These are phyloP conservation scores for Apis florea DNA, from an alignment of 1,140 invertebrate genomes.

Conservation along the genomic window DNA sequence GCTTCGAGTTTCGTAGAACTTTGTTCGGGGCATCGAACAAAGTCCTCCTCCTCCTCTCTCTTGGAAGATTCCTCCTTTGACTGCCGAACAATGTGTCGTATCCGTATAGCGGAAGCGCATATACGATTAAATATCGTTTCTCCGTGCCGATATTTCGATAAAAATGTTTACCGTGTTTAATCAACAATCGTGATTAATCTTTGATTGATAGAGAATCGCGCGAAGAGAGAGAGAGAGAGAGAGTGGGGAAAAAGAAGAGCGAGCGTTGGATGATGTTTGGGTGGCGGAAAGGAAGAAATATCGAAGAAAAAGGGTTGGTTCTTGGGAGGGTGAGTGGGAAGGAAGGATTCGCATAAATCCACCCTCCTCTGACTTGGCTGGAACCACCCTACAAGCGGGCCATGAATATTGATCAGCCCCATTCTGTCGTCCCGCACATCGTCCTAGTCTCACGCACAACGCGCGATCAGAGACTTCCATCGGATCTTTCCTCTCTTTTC, in stretches of 20 bases:
- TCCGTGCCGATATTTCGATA: too few species aligned
- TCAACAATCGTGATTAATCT: too few species aligned
- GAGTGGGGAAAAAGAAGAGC: not conserved
- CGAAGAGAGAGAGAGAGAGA: not conserved
- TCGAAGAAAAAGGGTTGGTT: constrained; percentile 60
- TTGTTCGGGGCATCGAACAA: not conserved
- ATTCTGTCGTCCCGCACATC: constrained; percentile 57
- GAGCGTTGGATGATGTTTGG: constrained; percentile 6
- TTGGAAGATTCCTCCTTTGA: not conserved
- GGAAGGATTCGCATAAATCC: constrained; percentile 79
- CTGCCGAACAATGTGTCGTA: not conserved
- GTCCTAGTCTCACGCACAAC: constrained; percentile 52
- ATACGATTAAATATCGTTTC: too few species aligned
- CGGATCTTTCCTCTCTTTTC: not conserved
- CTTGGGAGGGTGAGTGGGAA: constrained; percentile 68
- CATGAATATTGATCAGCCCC: constrained; percentile 80
- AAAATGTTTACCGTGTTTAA: too few species aligned
- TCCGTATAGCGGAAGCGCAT: too few species aligned
- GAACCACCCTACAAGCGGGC: constrained; percentile 70
- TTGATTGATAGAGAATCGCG: too few species aligned
- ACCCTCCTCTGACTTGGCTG: constrained; percentile 56
- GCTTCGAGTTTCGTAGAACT: not conserved
- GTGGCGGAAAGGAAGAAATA: constrained; percentile 31
- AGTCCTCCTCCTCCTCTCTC: not conserved
- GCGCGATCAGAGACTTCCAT: constrained; percentile 17